Evolutionary conservation across 2,888 invertebrate species (phyloP), one percentile per base, ranked within the genome.

Genomic region (Atrina japonica): DNA sequence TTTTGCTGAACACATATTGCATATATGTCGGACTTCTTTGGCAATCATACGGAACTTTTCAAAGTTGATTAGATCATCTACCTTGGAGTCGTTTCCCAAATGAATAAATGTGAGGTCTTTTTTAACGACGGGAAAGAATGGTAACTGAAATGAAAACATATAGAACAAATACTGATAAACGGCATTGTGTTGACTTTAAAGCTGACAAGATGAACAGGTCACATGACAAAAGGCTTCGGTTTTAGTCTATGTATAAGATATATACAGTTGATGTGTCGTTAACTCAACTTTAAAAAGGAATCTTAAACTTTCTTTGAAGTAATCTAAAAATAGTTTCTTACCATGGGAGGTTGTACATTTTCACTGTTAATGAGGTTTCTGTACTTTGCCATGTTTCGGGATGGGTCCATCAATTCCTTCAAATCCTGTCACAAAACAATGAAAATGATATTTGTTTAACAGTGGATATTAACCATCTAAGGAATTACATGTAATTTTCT

Each of bases 31-130:
- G 30, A 93, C 96, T 93, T 99, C 98, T 91, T 98, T 98, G 60
- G 99, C 97, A 78, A 99, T 96, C 97, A 99, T 98, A 80, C 99
- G 93, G 71, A 99, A 92, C 90, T 99, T 99, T 91, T 99, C 99
- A 89, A 99, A 99, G 91, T 99, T 99, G 88, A 98, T 96, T 23
- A 90, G 83, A 2, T 85, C 85, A 66, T 90, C 90, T 18, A 89
- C 88, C 60, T 85, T 86, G 23, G 92, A 90, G 68, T 91, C 90
- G 91, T 99, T 99, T 43, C 99, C 99, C 81, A 98, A 93, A 91
- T 99, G 96, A 81, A 99, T 98, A 88, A 99, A 99, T 9, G 98
- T 99, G 82, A 99, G 93, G 92, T 99, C 99, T 77, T 91, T 91
- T 78, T 91, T 91, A 68, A 93, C 91, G 35, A 93, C 90, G 7